These are phyloP conservation scores for Aplodontia rufa DNA, from an alignment of 2,113 vertebrate species.

Conservation along the genomic window DNA sequence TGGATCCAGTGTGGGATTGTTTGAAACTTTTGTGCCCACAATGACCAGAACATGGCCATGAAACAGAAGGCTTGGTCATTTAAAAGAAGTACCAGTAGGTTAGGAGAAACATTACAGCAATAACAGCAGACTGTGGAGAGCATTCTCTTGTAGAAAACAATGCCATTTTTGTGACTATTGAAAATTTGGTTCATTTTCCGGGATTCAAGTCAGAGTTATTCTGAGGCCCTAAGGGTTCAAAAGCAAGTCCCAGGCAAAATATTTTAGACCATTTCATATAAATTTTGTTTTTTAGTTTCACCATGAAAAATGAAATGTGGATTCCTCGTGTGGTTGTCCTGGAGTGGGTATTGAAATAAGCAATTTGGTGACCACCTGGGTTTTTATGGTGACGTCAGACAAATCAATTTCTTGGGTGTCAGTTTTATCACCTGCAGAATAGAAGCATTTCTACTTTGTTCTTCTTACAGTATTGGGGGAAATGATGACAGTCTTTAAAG, in stretches of 20 bases:
- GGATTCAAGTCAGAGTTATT: background rate
- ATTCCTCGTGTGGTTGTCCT: background rate
- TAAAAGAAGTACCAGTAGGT: background rate
- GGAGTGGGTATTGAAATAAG: background rate
- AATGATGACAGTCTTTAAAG: background rate
- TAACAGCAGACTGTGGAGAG: rapidly evolving
- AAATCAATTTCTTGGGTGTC: background rate
- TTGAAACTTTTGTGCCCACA: background rate
- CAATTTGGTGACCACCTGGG: background rate
- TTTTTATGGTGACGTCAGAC: background rate
- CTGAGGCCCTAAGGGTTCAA: background rate
- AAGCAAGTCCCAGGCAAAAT: background rate
- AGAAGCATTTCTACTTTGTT: background rate
- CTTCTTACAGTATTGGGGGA: background rate
- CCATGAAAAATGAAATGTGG: background rate
- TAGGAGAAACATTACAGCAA: background rate
- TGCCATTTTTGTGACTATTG: background rate
- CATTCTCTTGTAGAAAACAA: background rate
- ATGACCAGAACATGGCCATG: background rate
- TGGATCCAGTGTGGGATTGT: background rate
- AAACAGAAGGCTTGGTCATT: background rate
- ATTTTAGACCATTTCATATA: background rate
- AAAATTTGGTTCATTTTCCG: background rate
- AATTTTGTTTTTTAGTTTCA: background rate
- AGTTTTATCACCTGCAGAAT: background rate